Percentiles rank a stretch among this genome's conserved stretches.
phyloP scores from a whole-genome alignment of 2,888 invertebrate species.

The Cantharis flavilabris region DNA sequence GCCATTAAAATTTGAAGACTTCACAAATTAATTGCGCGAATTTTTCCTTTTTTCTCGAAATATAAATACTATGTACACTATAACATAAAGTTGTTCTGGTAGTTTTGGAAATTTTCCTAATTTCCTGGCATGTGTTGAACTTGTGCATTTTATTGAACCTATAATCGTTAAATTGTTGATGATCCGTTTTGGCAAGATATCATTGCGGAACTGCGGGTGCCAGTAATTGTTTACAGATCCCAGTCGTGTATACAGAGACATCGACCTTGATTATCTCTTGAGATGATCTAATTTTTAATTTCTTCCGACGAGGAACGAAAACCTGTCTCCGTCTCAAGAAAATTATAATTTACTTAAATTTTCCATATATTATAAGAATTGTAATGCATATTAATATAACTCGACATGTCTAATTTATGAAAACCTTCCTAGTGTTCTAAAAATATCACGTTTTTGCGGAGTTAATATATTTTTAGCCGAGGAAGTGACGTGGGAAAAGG shows the following conservation, averaged over 20 bases:
- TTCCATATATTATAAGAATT: neutral
- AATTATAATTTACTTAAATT: neutral
- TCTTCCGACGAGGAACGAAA: neutral
- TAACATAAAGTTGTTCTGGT: neutral
- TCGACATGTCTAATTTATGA: conserved; percentile 7
- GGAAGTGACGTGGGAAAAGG: conserved; percentile 23
- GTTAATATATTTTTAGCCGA: conserved; percentile 19
- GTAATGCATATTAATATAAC: neutral
- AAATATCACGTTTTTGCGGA: conserved; percentile 24
- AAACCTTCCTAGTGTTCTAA: conserved; percentile 10
- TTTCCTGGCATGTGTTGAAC: neutral
- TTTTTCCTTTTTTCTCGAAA: neutral
- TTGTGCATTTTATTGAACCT: neutral
- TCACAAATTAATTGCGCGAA: neutral
- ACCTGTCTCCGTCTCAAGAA: neutral
- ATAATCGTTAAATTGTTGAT: conserved; percentile 13
- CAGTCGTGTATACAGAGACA: neutral
- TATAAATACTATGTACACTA: neutral
- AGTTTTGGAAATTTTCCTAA: neutral
- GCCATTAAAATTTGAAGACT: neutral
- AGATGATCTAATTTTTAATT: conserved; percentile 3
- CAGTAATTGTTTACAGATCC: conserved; percentile 11
- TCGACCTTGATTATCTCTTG: conserved; percentile 10
- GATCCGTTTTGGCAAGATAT: conserved; percentile 13
- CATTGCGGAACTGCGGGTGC: conserved; percentile 18